A percentile compares a stretch with the other conserved stretches of the same genome.
Conservation (phyloP, 2,113 vertebrate genomes). For the Gnathonemus echidnorhynchus region DNA sequence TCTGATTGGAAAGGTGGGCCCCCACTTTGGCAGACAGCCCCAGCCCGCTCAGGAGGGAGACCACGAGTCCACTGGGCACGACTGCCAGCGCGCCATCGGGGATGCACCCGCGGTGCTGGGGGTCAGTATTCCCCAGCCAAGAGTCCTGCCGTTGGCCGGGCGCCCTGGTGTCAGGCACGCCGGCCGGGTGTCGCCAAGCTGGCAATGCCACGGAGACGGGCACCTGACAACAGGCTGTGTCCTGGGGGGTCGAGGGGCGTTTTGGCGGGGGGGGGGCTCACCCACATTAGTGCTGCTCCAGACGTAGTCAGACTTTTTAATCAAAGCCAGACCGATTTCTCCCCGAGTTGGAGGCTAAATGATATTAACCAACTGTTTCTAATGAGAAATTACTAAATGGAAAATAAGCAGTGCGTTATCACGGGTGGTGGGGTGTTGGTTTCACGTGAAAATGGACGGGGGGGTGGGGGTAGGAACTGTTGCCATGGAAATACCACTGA, state of each 20-base stretch:
- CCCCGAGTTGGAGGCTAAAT: neutral
- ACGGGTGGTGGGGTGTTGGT: neutral
- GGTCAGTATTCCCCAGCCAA: constrained; percentile 16
- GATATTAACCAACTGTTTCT: neutral
- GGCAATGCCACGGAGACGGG: constrained; percentile 35
- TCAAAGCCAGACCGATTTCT: constrained; percentile 33
- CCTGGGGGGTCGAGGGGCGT: constrained; percentile 26
- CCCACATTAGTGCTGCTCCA: neutral
- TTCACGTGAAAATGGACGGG: neutral
- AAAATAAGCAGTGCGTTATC: neutral
- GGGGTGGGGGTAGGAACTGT: neutral
- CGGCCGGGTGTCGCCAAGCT: constrained; percentile 44
- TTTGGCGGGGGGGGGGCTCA: constrained; percentile 19
- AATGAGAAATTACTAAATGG: neutral
- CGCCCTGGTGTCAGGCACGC: constrained; percentile 20
- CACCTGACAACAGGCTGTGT: constrained; percentile 39
- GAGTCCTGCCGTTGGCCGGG: constrained; percentile 13
- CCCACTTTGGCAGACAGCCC: constrained; percentile 23
- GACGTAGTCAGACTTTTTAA: constrained; percentile 43
- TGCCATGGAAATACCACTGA: neutral
- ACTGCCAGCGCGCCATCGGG: constrained; percentile 30
- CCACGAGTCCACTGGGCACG: constrained; percentile 23
- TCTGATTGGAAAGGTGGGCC: neutral
- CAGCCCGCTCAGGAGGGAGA: constrained; percentile 1
- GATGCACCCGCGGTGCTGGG: constrained; percentile 29